Evolutionary conservation across 35 echinoderm and acorn worm genomes (phyloP).

Genomic region (Eucidaris tribuloides): DNA sequence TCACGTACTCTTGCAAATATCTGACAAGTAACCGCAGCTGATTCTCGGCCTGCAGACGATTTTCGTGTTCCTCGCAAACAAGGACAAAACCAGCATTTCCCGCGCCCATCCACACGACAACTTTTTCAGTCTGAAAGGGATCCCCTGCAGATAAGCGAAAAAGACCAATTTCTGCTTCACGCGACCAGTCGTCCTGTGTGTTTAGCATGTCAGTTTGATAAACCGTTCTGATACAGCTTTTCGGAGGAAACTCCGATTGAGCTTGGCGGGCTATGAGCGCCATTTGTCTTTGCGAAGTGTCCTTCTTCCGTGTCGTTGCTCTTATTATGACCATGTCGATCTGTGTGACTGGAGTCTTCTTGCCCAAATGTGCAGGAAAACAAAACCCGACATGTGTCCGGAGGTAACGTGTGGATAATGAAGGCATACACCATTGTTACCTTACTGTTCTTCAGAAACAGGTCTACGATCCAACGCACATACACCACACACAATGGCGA

Average conservation of each 20-base stretch:
- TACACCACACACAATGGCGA: too few relatives aligned
- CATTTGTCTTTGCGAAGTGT: slow-evolving; percentile 70
- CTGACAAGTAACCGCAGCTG: slow-evolving; percentile 60
- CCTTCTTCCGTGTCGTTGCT: slow-evolving; percentile 12
- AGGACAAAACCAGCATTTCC: slow-evolving; percentile 68
- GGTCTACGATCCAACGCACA: too few relatives aligned
- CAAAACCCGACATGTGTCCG: slow-evolving; percentile 57
- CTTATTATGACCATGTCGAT: background rate
- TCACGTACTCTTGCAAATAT: slow-evolving; percentile 68
- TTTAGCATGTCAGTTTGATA: slow-evolving; percentile 16
- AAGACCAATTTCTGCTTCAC: slow-evolving; percentile 44
- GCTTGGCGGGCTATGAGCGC: slow-evolving; percentile 68
- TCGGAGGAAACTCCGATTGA: slow-evolving; percentile 87
- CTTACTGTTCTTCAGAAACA: too few relatives aligned
- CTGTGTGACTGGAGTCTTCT: background rate
- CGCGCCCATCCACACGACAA: slow-evolving; percentile 68
- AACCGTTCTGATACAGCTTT: slow-evolving; percentile 35
- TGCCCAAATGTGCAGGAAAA: slow-evolving; percentile 60
- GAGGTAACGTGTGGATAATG: slow-evolving; percentile 62
- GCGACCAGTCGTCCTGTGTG: slow-evolving; percentile 32
- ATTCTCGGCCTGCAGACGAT: slow-evolving; percentile 76
- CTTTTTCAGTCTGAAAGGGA: slow-evolving; percentile 64
- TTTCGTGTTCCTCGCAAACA: slow-evolving; percentile 80
- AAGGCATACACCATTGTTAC: slow-evolving; percentile 70
- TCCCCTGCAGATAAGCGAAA: slow-evolving; percentile 69